Evolutionary conservation across 2,888 invertebrate species (phyloP).

Genomic region (Dryadula phaetusa): DNA sequence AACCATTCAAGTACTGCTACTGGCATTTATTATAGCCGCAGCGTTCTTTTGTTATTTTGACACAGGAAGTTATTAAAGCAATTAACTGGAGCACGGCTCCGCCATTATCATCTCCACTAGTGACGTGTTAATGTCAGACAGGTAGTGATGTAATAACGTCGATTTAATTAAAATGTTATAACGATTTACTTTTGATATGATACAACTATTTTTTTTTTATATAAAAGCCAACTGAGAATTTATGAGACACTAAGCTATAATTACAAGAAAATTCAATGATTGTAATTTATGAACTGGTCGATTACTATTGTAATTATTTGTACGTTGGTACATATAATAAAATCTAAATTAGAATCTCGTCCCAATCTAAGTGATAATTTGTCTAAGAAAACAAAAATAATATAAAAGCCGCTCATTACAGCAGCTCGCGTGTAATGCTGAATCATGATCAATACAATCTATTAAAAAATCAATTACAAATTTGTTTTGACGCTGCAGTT

Average conservation of each 20-base stretch:
- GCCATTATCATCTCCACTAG: slow-evolving; percentile 81
- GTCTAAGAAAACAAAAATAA: not conserved
- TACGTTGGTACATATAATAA: not conserved
- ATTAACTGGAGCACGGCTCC: slow-evolving; percentile 82
- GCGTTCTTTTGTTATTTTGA: slow-evolving; percentile 84
- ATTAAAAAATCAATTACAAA: slow-evolving; percentile 45
- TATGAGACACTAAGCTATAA: not conserved
- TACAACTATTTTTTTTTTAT: not conserved
- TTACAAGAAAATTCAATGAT: not conserved
- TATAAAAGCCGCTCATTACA: slow-evolving; percentile 10
- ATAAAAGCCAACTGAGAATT: not conserved
- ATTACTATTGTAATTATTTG: not conserved
- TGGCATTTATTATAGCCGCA: slow-evolving; percentile 43
- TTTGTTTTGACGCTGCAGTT: slow-evolving; percentile 43
- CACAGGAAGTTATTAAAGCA: slow-evolving; percentile 85
- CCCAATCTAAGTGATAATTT: slow-evolving; percentile 9
- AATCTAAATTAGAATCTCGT: slow-evolving; percentile 9
- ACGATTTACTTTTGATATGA: not conserved
- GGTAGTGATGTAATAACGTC: slow-evolving; percentile 63
- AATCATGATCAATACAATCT: slow-evolving; percentile 40
- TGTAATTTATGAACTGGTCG: not conserved
- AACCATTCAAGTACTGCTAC: slow-evolving; percentile 37
- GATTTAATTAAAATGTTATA: slow-evolving; percentile 39
- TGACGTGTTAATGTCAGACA: slow-evolving; percentile 80
- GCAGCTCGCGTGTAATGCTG: slow-evolving; percentile 32